Evolutionary conservation across 2,113 vertebrate species (phyloP).

Genomic region (Uropsilus gracilis): DNA sequence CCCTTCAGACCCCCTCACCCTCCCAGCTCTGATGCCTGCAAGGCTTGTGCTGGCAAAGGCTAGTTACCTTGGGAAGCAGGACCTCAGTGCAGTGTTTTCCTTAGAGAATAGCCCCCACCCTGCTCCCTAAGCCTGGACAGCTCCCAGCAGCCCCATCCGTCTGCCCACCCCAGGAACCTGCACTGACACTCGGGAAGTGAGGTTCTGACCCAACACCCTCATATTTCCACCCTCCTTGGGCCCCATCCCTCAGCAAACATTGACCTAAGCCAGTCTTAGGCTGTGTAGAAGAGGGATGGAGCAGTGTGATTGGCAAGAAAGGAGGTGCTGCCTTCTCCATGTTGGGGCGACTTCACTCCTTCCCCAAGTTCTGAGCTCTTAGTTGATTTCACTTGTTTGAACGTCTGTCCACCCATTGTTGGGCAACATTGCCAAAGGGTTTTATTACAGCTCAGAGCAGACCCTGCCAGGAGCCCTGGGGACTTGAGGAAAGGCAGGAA

Average conservation of each 20-base stretch:
- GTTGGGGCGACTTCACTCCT: neutral
- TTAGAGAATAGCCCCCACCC: neutral
- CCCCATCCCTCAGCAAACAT: neutral
- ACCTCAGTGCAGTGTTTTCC: neutral
- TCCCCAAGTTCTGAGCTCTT: neutral
- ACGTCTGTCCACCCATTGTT: no score
- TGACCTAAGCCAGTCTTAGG: neutral
- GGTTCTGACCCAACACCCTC: neutral
- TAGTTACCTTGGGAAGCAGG: neutral
- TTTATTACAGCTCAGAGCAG: neutral
- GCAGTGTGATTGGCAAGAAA: neutral
- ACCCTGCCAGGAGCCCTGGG: neutral
- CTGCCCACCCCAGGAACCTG: neutral
- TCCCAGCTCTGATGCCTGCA: neutral
- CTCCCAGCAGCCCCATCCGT: neutral
- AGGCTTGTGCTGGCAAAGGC: neutral
- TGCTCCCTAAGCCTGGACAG: neutral
- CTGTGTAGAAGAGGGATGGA: neutral
- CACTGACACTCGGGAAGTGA: constrained; percentile 3
- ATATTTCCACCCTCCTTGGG: neutral
- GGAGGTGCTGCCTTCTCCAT: neutral
- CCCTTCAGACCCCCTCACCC: neutral
- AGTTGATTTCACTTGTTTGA: no score
- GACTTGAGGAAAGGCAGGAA: neutral
- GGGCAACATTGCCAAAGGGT: neutral